Conservation (phyloP, 2,888 invertebrate species). For the Urechis unicinctus region DNA sequence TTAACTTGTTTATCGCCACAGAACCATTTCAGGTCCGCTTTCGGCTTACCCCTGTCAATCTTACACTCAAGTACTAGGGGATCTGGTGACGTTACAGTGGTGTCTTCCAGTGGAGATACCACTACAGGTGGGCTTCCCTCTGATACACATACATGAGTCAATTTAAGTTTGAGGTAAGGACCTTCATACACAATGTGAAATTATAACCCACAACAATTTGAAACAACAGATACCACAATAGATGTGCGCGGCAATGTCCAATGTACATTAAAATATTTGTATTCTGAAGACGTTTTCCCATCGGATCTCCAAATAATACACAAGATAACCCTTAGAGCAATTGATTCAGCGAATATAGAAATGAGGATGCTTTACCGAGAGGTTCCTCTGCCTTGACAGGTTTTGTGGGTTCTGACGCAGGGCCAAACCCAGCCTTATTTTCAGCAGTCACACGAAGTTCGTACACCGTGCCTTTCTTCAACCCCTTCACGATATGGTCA, state of each 20-base stretch:
- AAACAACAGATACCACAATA: not conserved
- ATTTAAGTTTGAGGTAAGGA: too few species aligned
- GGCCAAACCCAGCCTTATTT: slow-evolving; percentile 61
- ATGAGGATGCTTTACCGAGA: slow-evolving; percentile 12
- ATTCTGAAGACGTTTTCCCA: too few species aligned
- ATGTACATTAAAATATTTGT: too few species aligned
- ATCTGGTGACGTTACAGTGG: slow-evolving; percentile 17
- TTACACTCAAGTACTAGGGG: slow-evolving; percentile 21
- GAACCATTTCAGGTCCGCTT: slow-evolving; percentile 24
- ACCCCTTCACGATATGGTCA: slow-evolving; percentile 21
- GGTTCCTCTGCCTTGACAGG: slow-evolving; percentile 27
- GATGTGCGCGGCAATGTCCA: too few species aligned
- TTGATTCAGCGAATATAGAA: too few species aligned
- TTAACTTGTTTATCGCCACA: slow-evolving; percentile 10
- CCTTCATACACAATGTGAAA: too few species aligned
- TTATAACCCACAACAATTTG: too few species aligned
- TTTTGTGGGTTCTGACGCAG: slow-evolving; percentile 13
- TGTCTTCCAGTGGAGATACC: slow-evolving; percentile 14
- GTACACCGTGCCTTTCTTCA: slow-evolving; percentile 57
- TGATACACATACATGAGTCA: too few species aligned
- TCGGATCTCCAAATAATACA: too few species aligned
- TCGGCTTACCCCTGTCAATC: slow-evolving; percentile 41
- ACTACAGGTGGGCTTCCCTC: slow-evolving; percentile 35
- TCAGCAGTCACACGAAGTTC: slow-evolving; percentile 45
- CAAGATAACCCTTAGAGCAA: too few species aligned